Evolutionary conservation across 2,113 vertebrate species (phyloP), one percentile per base, ranked within the genome.

Genomic region (Loxodonta africana): DNA sequence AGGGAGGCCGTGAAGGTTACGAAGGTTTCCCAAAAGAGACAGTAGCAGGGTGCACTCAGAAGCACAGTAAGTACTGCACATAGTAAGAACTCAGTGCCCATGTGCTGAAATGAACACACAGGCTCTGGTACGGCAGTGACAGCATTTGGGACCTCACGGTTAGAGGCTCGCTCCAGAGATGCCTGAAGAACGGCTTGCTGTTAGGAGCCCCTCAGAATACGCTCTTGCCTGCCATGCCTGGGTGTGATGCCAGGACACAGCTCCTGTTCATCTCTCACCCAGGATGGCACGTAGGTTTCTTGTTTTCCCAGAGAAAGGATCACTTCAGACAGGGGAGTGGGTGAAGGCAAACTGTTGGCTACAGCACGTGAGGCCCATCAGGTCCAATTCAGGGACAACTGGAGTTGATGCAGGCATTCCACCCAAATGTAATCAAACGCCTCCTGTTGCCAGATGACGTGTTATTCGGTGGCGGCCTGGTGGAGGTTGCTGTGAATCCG

Each of bases 341-440:
- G 96, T 98, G 97, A 96, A 91, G 84, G 78, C 94, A 96, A 98
- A 97, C 97, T 98, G 98, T 98, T 97, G 98, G 95, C 97, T 97
- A 94, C 48, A 48, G 89, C 97, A 96, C 81, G 97, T 98, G 98
- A 98, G 97, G 53, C 95, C 96, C 96, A 97, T 98, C 96, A 84
- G 96, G 98, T 97, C 97, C 98, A 98, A 97, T 93, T 93, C 80
- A 90, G 96, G 92, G 98, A 98, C 97, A 98, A 98, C 98, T 98
- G 97, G 94, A 96, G 98, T 98, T 98, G 98, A 98, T 95, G 97
- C 97, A 88, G 96, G 93, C 87, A 26, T 94, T 98, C 98, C 97
- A 96, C 97, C 95, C 97, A 1, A 86, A 86, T 98, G 95, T 98
- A 98, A 97, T 73, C 97, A 98, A 98, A 97, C 74, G 94, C 94